These are phyloP conservation scores for Piaya cayana DNA, from an alignment of 2,113 vertebrate species.

Conservation along the genomic window DNA sequence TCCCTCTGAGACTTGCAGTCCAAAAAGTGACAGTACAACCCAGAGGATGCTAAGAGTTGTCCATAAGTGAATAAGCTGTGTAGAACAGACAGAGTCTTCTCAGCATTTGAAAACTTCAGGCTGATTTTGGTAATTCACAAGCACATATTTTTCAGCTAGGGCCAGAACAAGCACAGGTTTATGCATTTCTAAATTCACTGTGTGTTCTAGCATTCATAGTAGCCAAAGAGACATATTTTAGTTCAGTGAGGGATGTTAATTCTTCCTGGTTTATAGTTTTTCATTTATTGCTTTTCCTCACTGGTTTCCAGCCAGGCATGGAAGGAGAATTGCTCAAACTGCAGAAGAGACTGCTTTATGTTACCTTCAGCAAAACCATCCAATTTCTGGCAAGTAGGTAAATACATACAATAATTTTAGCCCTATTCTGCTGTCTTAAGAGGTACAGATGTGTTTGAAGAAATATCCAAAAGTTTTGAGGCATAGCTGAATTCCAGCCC, in stretches of 20 bases:
- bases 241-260: not conserved
- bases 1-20: not conserved
- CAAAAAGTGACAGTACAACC: not conserved
- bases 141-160: not conserved
- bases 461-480: not conserved
- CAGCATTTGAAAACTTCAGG: not conserved
- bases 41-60: not conserved
- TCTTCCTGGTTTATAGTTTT: not conserved
- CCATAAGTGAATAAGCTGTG: not conserved
- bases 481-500: not conserved
- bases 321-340: not conserved
- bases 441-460: not conserved
- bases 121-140: not conserved
- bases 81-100: not conserved
- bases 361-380: not conserved
- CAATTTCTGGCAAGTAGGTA: not conserved
- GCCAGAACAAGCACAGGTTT: not conserved
- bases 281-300: not conserved
- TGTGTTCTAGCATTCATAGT: not conserved
- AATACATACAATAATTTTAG: not conserved
- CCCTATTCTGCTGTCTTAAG: not conserved
- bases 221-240: not conserved
- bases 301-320: not conserved
- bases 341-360: not conserved
- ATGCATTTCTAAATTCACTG: not conserved